Base-by-base conservation (phyloP, 2,797 vertebrate genomes). In the Pangasius macronema region DNA sequence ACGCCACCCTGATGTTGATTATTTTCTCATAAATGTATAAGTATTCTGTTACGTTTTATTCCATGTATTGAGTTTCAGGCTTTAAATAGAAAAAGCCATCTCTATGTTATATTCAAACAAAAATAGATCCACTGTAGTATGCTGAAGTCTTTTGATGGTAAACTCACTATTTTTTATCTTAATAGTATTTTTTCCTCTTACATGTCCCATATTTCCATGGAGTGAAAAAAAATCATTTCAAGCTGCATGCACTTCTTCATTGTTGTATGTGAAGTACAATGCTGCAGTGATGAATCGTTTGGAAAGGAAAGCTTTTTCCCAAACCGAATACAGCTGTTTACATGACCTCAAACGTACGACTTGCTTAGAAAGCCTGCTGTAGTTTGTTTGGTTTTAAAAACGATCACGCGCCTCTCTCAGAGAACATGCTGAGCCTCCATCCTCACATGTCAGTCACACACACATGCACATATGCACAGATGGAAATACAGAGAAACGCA, bases 251-350 rank as follows among this genome's bases (percentile, higher is more conserved):
- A 89, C 85, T 89, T 72, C 81, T 89, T 83, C 81, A 80, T 86
- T 80, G 85, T 86, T 80, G 72, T 84, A 86, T 80, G 63, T 22
- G 55, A 82, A 88, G 57, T 68, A 63, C 73, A 59, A 63, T 76
- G 57, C 61, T 84, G 75, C 88, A 70, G 85, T 57, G 73, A 89
- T 89, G 88, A 89, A 89, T 89, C 81, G 86, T 84, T 86, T 67
- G 84, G 85, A 81, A 86, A 70, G 67, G 53, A 39, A 86, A 49
- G 75, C 22, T 63, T 84, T 72, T 83, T 75, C 63, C 84, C 82
- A 89, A 88, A 89, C 85, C 88, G 86, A 81, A 86, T 89, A 70
- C 87, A 90, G 87, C 84, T 86, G 88, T 85, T 89, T 89, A 89
- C 86, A 90, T 87, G 80, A 83, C 87, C 88, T 84, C 86, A 90